Base-by-base conservation (phyloP, 92 coral and sea anemone species). In the Nematostella vectensis region DNA sequence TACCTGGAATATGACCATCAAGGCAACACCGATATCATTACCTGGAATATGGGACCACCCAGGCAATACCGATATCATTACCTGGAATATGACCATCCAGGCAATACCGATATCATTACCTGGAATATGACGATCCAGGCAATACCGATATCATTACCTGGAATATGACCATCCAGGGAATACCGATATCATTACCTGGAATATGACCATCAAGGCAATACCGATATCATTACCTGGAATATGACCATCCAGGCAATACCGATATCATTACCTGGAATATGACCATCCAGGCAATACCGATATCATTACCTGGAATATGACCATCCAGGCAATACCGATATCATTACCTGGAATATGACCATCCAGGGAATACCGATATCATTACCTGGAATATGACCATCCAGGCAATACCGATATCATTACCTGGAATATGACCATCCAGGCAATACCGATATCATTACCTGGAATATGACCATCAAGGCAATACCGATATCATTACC, bases 211-310 rank as follows among this genome's bases (percentile, higher is more conserved):
- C 96, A 83, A 87, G 20, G 98, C 89, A 57, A 69, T 78, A 22
- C 79, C 93, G 16, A 91, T 91, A 29, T 91, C 82, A 71, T 91
- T 96, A 62, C 86, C 86, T 25, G 98, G 87, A 6, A 83, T 77
- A 1, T n/a, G n/a, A n/a, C n/a, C n/a, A n/a, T n/a, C n/a, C n/a
- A n/a, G n/a, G n/a, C n/a, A n/a, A n/a, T n/a, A n/a, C n/a, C n/a
- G n/a, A n/a, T n/a, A n/a, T n/a, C n/a, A n/a, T n/a, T 33, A 83
- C 98, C 96, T 91, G 98, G 79, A 91, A 91, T 31, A 91, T 91
- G 2, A 76, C 98, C 26, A 91, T 82, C 96, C 87, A 87, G 20
- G 98, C 89, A 57, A 69, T 78, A 22, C 79, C 93, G 16, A 91
- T 91, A 29, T 91, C 82, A 71, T 91, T 96, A 62, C 86, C 86